Percentiles rank a stretch among this genome's conserved stretches.
Evolutionary conservation across 2,888 invertebrate genomes (phyloP).

Genomic region (Prenolepis imparis): DNA sequence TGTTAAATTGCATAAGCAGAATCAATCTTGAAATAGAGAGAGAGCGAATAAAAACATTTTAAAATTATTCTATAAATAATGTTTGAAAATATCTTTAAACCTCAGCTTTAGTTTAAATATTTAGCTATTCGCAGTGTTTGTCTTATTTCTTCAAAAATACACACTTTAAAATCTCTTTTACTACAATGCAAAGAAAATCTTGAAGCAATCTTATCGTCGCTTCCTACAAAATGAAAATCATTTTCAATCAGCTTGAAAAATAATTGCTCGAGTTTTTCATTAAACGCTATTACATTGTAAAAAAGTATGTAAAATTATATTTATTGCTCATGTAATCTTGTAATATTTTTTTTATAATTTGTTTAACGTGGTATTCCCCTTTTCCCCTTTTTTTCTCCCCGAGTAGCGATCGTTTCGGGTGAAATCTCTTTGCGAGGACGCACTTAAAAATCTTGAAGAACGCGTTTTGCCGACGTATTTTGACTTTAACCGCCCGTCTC

Average conservation of each 20-base stretch:
- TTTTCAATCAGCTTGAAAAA: constrained; percentile 26
- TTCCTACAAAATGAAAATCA: neutral
- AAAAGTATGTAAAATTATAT: neutral
- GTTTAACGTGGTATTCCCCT: neutral
- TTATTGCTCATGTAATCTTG: neutral
- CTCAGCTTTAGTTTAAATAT: constrained; percentile 6
- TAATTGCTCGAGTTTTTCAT: neutral
- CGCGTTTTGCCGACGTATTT: neutral
- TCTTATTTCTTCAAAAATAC: constrained; percentile 8
- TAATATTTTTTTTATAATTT: neutral
- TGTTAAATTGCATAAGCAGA: neutral
- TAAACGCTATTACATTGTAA: neutral
- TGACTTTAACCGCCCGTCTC: constrained; percentile 20
- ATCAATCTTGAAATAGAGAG: neutral
- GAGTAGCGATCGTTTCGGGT: neutral
- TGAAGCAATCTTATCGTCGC: neutral
- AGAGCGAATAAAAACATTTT: neutral
- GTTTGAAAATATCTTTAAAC: neutral
- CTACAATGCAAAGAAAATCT: constrained; percentile 1
- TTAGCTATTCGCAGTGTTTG: neutral
- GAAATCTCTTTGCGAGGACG: neutral
- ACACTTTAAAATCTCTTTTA: constrained; percentile 5
- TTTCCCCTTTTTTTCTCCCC: no score
- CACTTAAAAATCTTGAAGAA: neutral
- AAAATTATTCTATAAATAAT: constrained; percentile 3